These are phyloP conservation scores for Alexandromys fortis DNA, from an alignment of 2,113 vertebrate species.

Conservation along the genomic window DNA sequence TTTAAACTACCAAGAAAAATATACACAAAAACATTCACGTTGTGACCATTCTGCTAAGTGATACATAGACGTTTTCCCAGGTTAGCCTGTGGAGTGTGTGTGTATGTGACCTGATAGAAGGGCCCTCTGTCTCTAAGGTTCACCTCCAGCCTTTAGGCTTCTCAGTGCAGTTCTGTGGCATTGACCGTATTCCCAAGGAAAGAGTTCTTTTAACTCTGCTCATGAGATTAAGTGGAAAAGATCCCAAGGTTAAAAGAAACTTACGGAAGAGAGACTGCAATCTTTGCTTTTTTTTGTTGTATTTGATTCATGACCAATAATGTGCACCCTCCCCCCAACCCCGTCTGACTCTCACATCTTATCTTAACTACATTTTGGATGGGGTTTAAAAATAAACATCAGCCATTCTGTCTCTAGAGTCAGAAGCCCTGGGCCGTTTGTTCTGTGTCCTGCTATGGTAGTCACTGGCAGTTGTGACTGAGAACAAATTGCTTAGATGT, in stretches of 20 bases:
- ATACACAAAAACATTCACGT: neutral
- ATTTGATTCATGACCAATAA: slow-evolving; percentile 55
- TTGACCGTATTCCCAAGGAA: neutral
- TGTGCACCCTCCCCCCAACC: neutral
- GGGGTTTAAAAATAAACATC: slow-evolving; percentile 52
- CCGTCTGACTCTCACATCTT: neutral
- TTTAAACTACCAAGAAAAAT: slow-evolving; percentile 8
- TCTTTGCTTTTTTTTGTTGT: slow-evolving; percentile 16
- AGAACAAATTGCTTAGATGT: slow-evolving; percentile 51
- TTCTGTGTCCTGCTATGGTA: slow-evolving; percentile 25
- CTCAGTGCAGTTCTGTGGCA: neutral
- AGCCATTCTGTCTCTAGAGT: neutral
- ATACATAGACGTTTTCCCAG: neutral
- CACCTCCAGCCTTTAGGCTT: neutral
- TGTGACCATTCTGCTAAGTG: neutral
- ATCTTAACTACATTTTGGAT: slow-evolving; percentile 22
- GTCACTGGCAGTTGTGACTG: slow-evolving; percentile 38
- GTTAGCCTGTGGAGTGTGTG: neutral
- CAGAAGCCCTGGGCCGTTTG: neutral
- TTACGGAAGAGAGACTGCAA: neutral
- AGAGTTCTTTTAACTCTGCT: slow-evolving; percentile 19
- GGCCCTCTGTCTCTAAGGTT: neutral
- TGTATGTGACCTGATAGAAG: neutral
- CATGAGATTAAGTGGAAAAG: neutral
- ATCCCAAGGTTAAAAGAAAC: slow-evolving; percentile 25